Evolutionary conservation across 1,140 invertebrate species (phyloP), one percentile per base, ranked within the genome.

Genomic region (Drosophila quadrilineata): DNA sequence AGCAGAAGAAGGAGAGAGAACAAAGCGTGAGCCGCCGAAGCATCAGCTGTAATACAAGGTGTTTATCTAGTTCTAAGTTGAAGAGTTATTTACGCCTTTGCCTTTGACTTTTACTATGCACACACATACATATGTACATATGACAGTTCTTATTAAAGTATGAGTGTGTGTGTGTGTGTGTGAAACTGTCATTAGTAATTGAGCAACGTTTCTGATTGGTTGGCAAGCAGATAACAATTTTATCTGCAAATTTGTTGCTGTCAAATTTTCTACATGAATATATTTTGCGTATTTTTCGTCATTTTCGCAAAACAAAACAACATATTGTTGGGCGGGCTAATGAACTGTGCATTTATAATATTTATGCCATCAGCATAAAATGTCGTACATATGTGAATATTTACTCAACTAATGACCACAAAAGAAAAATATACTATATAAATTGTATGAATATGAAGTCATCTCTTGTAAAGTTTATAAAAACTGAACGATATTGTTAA

Each of bases 311-410:
- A n/a, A n/a, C n/a, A n/a, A n/a, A n/a, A n/a, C n/a, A n/a, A n/a
- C n/a, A n/a, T n/a, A n/a, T n/a, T n/a, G n/a, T n/a, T n/a, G n/a
- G n/a, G n/a, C n/a, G 29, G 50, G 59, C 59, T 54, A 63, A 54
- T 63, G 50, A 63, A 63, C 59, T 54, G 17, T 3, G 21, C n/a
- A n/a, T n/a, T n/a, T n/a, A n/a, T n/a, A n/a, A n/a, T n/a, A n/a
- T n/a, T n/a, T n/a, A n/a, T 9, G 49, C 58, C 29, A 53, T 62
- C n/a, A n/a, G n/a, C n/a, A n/a, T 63, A 63, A 63, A 63, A 54
- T 29, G 59, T 54, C 45, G 40, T 63, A 54, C 46, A 46, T 48
- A 19, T 48, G 45, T 48, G 45, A 48, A 54, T n/a, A n/a, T n/a
- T n/a, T n/a, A n/a, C n/a, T n/a, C n/a, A n/a, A n/a, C n/a, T n/a